phyloP scores from a whole-genome alignment of 2,113 vertebrate genomes.

The Alces alces region DNA sequence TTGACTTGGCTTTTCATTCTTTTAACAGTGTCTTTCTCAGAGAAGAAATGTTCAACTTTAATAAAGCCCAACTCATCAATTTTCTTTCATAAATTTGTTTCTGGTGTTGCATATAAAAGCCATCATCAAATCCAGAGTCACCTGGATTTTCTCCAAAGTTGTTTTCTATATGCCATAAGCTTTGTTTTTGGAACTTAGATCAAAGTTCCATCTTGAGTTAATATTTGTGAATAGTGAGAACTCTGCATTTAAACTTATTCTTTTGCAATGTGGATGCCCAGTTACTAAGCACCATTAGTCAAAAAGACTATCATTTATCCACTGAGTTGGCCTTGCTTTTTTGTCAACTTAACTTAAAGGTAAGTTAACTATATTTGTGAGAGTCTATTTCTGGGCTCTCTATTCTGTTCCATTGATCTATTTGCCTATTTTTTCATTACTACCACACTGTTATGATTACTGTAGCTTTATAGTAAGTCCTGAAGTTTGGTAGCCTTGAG shows the following conservation, averaged over 20 bases:
- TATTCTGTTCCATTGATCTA: background rate
- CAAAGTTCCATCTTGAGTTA: background rate
- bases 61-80: background rate
- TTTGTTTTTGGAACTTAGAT: background rate
- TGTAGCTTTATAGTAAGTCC: background rate
- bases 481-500: background rate
- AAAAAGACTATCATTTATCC: background rate
- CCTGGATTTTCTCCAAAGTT: background rate
- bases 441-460: background rate
- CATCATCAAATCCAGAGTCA: background rate
- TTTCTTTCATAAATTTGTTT: background rate
- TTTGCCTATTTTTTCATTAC: background rate
- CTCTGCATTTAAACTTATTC: background rate
- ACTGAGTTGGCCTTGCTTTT: background rate
- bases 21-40: background rate
- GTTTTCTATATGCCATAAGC: background rate
- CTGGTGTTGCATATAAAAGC: background rate
- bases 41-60: background rate
- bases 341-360: background rate
- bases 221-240: background rate
- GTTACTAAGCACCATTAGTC: background rate
- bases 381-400: background rate
- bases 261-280: background rate
- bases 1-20: background rate
- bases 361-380: background rate